These are phyloP conservation scores for Meriones unguiculatus DNA, from an alignment of 2,113 vertebrate genomes.

Conservation along the genomic window DNA sequence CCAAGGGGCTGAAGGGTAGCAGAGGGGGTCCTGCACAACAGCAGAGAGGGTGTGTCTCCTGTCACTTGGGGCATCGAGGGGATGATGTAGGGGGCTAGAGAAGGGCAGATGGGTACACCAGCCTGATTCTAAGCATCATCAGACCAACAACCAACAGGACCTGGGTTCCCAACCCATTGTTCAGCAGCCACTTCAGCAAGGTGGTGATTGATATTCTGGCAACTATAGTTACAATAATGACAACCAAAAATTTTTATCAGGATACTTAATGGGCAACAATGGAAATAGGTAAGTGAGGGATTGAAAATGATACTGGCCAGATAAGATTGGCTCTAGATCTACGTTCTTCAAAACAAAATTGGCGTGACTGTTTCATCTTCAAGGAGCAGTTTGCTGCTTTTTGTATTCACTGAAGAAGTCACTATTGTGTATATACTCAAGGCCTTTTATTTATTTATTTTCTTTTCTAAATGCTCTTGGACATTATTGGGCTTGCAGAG, in stretches of 20 bases:
- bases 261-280: conserved; percentile 99
- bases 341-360: conserved; percentile 93
- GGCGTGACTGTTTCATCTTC: conserved; percentile 93
- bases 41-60: conserved; percentile 94
- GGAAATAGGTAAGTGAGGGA: conserved; percentile 96
- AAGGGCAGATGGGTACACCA: conserved; percentile 99
- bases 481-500: conserved; percentile 94
- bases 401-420: conserved; percentile 95
- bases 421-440: conserved; percentile 89
- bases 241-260: conserved; percentile 99
- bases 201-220: conserved; percentile 99
- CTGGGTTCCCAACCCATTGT: conserved; percentile 99
- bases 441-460: conserved; percentile 88
- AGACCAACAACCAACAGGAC: conserved; percentile 99
- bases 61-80: conserved; percentile 95
- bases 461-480: conserved; percentile 94
- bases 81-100: conserved; percentile 99
- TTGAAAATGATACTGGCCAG: conserved; percentile 93
- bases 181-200: conserved; percentile 99
- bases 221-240: conserved; percentile 99
- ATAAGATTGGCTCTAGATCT: conserved; percentile 95
- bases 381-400: conserved; percentile 94
- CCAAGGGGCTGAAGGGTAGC: conserved; percentile 94
- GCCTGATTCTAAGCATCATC: conserved; percentile 98
- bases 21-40: conserved; percentile 95